Percentiles rank a stretch among this genome's conserved stretches.
Evolutionary conservation across 2,888 invertebrate genomes (phyloP).

Genomic region (Myopa testacea): DNA sequence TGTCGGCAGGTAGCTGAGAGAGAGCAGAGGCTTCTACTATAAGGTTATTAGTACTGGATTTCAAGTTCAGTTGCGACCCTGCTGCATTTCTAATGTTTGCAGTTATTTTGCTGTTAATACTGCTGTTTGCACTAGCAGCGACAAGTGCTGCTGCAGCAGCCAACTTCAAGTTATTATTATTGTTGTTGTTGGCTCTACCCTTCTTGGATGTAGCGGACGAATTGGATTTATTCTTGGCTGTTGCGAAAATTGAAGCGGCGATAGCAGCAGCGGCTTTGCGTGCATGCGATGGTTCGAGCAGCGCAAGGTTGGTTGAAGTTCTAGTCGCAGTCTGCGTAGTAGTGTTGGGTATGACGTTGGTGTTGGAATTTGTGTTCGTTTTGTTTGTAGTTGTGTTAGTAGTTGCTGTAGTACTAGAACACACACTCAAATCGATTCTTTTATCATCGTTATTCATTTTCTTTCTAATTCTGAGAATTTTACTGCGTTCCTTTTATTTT

Average conservation of each 20-base stretch:
- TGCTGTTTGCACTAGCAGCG: slow-evolving; percentile 52
- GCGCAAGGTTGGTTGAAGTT: slow-evolving; percentile 27
- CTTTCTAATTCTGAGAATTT: slow-evolving; percentile 30
- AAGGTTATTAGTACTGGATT: background rate
- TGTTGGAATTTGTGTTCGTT: slow-evolving; percentile 41
- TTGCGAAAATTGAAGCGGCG: slow-evolving; percentile 34
- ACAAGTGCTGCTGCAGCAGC: slow-evolving; percentile 48
- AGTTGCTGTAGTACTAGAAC: slow-evolving; percentile 44
- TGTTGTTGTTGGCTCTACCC: slow-evolving; percentile 40
- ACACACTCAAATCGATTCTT: slow-evolving; percentile 46
- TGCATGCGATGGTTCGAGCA: slow-evolving; percentile 34
- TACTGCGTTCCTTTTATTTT: slow-evolving; percentile 33
- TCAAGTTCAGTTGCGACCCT: slow-evolving; percentile 13
- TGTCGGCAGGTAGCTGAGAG: background rate
- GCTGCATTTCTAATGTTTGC: slow-evolving; percentile 24
- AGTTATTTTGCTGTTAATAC: slow-evolving; percentile 44
- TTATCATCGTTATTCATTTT: slow-evolving; percentile 47
- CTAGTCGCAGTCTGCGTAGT: slow-evolving; percentile 24
- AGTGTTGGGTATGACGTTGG: slow-evolving; percentile 18
- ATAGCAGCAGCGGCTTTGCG: slow-evolving; percentile 34
- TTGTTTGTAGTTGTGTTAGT: slow-evolving; percentile 33
- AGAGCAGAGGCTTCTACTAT: background rate
- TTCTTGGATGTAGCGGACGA: slow-evolving; percentile 18
- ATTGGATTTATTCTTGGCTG: slow-evolving; percentile 30
- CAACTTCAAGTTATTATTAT: slow-evolving; percentile 50